Percentiles rank a stretch among this genome's conserved stretches.
Evolutionary conservation across 2,113 vertebrate genomes (phyloP).

Genomic region (Cynopterus brachyotis): DNA sequence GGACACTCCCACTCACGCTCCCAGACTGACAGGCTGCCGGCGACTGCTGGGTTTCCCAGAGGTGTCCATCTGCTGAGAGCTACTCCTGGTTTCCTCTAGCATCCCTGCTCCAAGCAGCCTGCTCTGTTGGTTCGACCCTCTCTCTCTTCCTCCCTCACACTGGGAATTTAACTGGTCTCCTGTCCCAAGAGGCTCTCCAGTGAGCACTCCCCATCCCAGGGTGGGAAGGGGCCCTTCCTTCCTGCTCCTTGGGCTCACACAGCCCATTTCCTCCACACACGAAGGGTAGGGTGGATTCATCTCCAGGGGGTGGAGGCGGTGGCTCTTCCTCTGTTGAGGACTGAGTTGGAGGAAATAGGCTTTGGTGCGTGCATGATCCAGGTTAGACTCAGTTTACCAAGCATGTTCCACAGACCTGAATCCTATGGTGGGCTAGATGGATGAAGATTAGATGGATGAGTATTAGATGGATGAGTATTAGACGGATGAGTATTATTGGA

Average conservation of each 20-base stretch:
- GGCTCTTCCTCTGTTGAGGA: background rate
- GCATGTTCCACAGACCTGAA: rapidly evolving
- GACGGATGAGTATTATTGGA: background rate
- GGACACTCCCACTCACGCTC: background rate
- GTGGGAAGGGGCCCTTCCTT: background rate
- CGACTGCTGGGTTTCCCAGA: background rate
- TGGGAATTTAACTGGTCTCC: background rate
- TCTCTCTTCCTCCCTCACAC: background rate
- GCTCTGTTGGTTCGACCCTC: background rate
- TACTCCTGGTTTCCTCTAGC: background rate
- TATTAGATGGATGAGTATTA: background rate
- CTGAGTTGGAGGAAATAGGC: background rate
- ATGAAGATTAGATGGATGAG: background rate
- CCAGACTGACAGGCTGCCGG: background rate
- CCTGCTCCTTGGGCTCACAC: background rate
- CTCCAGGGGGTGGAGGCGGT: background rate
- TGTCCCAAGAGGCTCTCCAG: background rate
- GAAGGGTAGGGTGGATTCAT: background rate
- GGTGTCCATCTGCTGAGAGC: background rate
- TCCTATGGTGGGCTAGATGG: background rate
- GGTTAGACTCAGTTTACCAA: background rate
- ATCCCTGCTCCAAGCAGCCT: background rate
- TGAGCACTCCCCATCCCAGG: background rate
- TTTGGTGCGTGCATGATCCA: rapidly evolving
- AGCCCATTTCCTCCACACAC: background rate